Conservation (phyloP, 2,113 vertebrate species). For the Channa argus region DNA sequence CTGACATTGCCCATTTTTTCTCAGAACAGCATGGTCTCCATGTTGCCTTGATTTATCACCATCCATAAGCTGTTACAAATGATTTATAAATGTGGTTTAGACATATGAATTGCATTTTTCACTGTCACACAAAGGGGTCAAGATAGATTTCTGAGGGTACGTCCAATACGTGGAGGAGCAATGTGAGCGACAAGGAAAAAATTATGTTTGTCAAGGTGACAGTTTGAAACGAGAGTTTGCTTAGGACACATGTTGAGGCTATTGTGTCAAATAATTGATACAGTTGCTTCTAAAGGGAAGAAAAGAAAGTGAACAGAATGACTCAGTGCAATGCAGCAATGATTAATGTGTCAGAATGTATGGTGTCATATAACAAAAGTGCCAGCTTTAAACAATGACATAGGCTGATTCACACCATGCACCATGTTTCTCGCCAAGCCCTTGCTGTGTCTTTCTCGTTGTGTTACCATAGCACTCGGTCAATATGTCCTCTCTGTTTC, state of each 20-base stretch:
- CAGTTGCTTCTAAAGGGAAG: constrained; percentile 21
- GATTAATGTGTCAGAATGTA: constrained; percentile 21
- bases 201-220: constrained; percentile 54
- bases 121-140: constrained; percentile 9
- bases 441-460: constrained; percentile 2
- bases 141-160: constrained; percentile 28
- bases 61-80: constrained; percentile 29
- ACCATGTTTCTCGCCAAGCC: background rate
- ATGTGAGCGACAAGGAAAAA: constrained; percentile 32
- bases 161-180: constrained; percentile 4
- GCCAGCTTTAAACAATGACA: constrained; percentile 9
- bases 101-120: constrained; percentile 28
- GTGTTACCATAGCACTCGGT: constrained; percentile 21
- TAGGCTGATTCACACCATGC: constrained; percentile 6
- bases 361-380: constrained; percentile 16
- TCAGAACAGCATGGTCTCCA: constrained; percentile 4
- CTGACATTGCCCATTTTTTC: constrained; percentile 28
- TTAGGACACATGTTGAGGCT: constrained; percentile 22
- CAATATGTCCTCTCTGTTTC: constrained; percentile 33
- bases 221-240: constrained; percentile 29
- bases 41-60: constrained; percentile 41
- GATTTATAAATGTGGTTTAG: constrained; percentile 48
- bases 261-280: constrained; percentile 49
- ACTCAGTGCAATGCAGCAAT: constrained; percentile 24
- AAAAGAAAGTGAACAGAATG: constrained; percentile 14